phyloP scores from a whole-genome alignment of 2,888 invertebrate species.

The Volucella inflata region DNA sequence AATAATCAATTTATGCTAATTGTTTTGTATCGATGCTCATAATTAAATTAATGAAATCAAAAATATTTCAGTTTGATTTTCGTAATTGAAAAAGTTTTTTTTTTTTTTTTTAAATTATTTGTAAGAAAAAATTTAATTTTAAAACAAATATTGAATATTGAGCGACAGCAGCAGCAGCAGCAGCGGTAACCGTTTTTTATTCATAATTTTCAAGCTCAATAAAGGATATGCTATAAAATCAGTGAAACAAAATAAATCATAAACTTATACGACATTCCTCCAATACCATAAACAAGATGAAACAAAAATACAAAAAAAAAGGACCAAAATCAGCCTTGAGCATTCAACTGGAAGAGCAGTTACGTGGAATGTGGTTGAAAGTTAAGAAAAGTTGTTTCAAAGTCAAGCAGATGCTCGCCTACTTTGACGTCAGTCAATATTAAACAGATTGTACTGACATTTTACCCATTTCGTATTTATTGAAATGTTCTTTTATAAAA shows the following conservation, averaged over 20 bases:
- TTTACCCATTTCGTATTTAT: no score
- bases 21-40: not conserved
- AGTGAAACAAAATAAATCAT: slow-evolving; percentile 61
- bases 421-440: slow-evolving; percentile 10
- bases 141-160: not conserved
- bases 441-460: no score
- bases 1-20: slow-evolving; percentile 2
- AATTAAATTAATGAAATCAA: no score
- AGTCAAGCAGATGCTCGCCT: no score
- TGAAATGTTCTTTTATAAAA: no score
- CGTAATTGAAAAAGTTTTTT: no score
- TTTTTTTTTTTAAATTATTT: no score
- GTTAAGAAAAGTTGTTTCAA: slow-evolving; percentile 8
- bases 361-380: slow-evolving; percentile 20
- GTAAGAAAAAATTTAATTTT: no score
- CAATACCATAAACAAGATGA: slow-evolving; percentile 27
- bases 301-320: not conserved
- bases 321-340: not conserved
- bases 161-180: slow-evolving; percentile 16
- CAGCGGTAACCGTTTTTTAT: slow-evolving; percentile 36
- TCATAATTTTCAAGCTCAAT: slow-evolving; percentile 54
- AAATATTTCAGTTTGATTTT: no score
- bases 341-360: slow-evolving; percentile 30
- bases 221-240: slow-evolving; percentile 58
- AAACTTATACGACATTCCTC: slow-evolving; percentile 56